A percentile compares a stretch with the other conserved stretches of the same genome.
phyloP scores from a whole-genome alignment of 37 sponge, comb jelly and placozoan species.

The Agelas oroides region DNA sequence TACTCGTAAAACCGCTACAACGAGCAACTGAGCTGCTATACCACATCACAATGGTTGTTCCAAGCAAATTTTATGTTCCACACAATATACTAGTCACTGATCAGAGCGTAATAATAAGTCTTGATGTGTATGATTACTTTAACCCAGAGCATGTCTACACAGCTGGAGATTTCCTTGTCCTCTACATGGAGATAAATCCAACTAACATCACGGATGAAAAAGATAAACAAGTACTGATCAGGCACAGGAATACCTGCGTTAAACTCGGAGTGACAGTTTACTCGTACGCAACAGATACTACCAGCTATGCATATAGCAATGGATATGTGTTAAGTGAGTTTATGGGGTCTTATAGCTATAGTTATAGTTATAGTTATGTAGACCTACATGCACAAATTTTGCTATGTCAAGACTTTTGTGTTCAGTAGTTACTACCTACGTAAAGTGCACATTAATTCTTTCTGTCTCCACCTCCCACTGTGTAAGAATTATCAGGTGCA shows the following conservation, averaged over 20 bases:
- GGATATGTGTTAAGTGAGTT: neutral
- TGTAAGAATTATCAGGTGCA: too few relatives aligned
- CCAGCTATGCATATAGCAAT: constrained; percentile 14
- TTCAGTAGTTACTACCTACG: too few relatives aligned
- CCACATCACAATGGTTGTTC: constrained; percentile 9
- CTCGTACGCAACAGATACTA: neutral
- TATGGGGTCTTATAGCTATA: too few relatives aligned
- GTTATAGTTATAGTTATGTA: too few relatives aligned
- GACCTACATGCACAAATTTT: too few relatives aligned
- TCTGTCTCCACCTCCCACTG: too few relatives aligned
- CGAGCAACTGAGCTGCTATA: neutral
- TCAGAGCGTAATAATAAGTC: neutral
- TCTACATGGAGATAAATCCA: neutral
- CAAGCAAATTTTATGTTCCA: neutral
- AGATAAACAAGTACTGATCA: neutral
- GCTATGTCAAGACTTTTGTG: too few relatives aligned
- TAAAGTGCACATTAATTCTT: too few relatives aligned
- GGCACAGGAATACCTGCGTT: neutral
- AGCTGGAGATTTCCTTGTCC: neutral
- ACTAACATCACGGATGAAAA: neutral
- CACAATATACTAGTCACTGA: too few relatives aligned
- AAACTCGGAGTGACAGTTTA: neutral
- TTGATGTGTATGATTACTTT: neutral
- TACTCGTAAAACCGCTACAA: neutral
- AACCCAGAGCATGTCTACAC: neutral